Base-by-base conservation (phyloP, 1,140 invertebrate genomes). In the Branchinecta lynchi region DNA sequence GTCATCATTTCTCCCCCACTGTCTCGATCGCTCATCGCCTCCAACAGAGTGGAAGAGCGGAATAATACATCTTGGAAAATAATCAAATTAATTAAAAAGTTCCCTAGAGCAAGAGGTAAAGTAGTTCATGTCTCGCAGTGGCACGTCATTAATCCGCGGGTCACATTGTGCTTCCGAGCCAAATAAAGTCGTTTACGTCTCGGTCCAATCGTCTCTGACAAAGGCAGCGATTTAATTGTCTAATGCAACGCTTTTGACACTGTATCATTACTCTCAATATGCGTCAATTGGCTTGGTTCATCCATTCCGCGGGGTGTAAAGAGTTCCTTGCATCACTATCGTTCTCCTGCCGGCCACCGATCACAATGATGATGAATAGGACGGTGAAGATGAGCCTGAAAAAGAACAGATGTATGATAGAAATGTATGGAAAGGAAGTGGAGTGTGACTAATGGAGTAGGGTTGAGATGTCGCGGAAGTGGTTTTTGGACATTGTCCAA, bases 241-340 rank as follows among this genome's bases (percentile, higher is more conserved):
- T 60, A 60, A 60, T 60, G 51, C 51, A 60, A 60, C 51, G 51
- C 51, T 60, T 60, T 60, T 60, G 51, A 60, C 51, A 60, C 51
- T 20, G 12, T 15, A 60, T 20, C 51, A 60, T 60, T 60, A 60
- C 17, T 60, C 51, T 60, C 17, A 60, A 60, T 60, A 60, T 15
- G 12, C 12, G 51, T 60, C 51, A 60, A 60, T 60, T 60, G 51
- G 51, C 51, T 60, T 15, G 51, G 51, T 60, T 12, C 51, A 15
- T 60, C 51, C 51, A 60, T 60, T 20, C 51, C 51, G 51, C 3
- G 51, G 17, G 17, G 51, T 60, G 51, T 60, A 60, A 60, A 60
- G 51, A 60, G 51, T 60, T 60, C 51, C 17, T 60, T 60, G 51
- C 51, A 60, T 60, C 17, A 60, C 51, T 60, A 60, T 60, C 51